A percentile compares a stretch with the other conserved stretches of the same genome.
Conservation (phyloP, 2,113 vertebrate species). For the Ardeotis arabs region DNA sequence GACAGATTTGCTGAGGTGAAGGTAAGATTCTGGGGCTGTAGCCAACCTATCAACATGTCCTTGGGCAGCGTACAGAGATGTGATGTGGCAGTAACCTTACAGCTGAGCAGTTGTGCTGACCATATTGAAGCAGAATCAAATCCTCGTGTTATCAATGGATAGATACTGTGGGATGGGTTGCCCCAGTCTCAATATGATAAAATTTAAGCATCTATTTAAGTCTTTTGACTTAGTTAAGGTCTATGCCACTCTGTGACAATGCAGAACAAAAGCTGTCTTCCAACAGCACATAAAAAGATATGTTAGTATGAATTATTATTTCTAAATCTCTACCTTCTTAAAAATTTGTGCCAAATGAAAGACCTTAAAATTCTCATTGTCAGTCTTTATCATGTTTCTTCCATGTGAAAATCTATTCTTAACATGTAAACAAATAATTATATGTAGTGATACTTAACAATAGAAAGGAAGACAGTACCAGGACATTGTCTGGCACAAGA, state of each 20-base stretch:
- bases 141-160: not conserved
- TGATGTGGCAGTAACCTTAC: not conserved
- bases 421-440: not conserved
- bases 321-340: not conserved
- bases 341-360: not conserved
- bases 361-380: not conserved
- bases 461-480: not conserved
- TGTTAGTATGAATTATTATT: not conserved
- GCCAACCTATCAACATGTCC: not conserved
- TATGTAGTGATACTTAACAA: not conserved
- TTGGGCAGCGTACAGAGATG: not conserved
- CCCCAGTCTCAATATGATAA: not conserved
- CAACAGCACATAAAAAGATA: not conserved
- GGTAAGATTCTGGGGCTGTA: slow-evolving; percentile 11
- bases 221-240: not conserved
- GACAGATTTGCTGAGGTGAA: slow-evolving; percentile 28
- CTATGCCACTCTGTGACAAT: not conserved
- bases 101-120: not conserved
- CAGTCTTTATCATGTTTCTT: not conserved
- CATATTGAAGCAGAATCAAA: not conserved
- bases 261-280: not conserved
- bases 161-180: not conserved
- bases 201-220: not conserved
- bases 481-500: not conserved
- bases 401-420: not conserved